These are phyloP conservation scores for Dicyrtoma fusca DNA, from an alignment of 2,888 invertebrate genomes.

Conservation along the genomic window DNA sequence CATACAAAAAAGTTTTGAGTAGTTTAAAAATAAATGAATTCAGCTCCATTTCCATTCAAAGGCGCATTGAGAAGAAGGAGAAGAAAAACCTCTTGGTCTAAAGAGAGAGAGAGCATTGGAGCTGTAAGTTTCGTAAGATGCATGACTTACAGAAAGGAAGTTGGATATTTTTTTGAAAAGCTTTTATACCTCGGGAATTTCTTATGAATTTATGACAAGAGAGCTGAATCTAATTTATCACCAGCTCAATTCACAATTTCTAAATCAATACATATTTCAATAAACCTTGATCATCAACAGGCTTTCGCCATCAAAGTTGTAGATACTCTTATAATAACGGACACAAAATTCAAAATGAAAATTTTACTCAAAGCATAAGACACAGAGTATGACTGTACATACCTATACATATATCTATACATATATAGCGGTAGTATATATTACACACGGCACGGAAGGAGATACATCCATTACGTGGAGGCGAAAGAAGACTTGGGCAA, in stretches of 20 bases:
- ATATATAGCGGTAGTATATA: too few relatives aligned
- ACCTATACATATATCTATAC: too few relatives aligned
- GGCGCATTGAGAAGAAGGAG: conserved; percentile 2
- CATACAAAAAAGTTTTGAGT: too few relatives aligned
- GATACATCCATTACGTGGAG: too few relatives aligned
- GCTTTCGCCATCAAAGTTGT: conserved; percentile 14
- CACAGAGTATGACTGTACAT: not conserved
- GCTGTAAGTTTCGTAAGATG: not conserved
- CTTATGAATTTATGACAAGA: conserved; percentile 7
- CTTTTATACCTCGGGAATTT: not conserved
- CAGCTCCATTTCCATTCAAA: not conserved
- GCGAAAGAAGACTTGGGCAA: too few relatives aligned
- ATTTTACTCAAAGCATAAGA: not conserved
- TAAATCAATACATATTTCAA: not conserved
- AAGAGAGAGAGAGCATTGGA: not conserved
- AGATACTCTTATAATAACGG: too few relatives aligned
- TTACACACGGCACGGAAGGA: too few relatives aligned
- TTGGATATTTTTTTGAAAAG: too few relatives aligned
- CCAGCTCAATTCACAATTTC: not conserved
- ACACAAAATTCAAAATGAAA: not conserved
- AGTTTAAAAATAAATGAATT: not conserved
- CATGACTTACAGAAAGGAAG: too few relatives aligned
- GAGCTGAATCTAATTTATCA: conserved; percentile 12
- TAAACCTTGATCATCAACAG: conserved; percentile 43
- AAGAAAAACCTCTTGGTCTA: not conserved